Percentiles rank a stretch among this genome's conserved stretches.
phyloP scores from a whole-genome alignment of 2,797 vertebrate species.

The Loriculus beryllinus region DNA sequence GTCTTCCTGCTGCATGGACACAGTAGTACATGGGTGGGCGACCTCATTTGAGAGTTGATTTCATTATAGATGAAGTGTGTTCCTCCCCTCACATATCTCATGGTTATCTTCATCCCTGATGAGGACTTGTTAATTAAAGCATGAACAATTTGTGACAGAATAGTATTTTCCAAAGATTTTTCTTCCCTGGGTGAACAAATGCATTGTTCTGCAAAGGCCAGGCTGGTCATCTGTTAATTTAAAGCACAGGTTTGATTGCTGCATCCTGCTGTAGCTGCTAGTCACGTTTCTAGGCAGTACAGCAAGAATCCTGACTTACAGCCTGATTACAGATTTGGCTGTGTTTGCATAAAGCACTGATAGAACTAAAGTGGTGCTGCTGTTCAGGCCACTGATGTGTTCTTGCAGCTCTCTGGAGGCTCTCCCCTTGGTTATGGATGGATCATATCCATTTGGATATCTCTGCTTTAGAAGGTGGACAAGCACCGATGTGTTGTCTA shows the following conservation, averaged over 20 bases:
- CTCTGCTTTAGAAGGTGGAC: neutral
- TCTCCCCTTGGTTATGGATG: neutral
- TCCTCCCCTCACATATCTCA: neutral
- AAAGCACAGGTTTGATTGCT: neutral
- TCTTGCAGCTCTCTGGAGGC: neutral
- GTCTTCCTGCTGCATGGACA: neutral
- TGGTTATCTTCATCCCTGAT: conserved; percentile 14
- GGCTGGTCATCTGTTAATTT: neutral
- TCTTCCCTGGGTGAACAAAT: neutral
- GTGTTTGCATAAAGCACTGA: neutral
- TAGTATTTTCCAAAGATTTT: neutral
- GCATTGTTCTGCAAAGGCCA: neutral
- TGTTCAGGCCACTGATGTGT: neutral
- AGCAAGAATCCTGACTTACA: neutral
- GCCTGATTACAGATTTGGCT: neutral
- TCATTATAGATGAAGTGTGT: conserved; percentile 36
- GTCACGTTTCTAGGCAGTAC: neutral
- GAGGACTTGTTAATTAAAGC: conserved; percentile 49
- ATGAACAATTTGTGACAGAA: neutral
- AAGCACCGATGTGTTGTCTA: neutral
- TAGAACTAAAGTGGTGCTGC: neutral
- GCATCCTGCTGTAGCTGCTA: neutral
- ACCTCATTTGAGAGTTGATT: conserved; percentile 50
- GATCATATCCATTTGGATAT: neutral
- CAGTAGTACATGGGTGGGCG: conserved; percentile 1